phyloP scores from a whole-genome alignment of 2,888 invertebrate genomes.

The Andrena dorsata region DNA sequence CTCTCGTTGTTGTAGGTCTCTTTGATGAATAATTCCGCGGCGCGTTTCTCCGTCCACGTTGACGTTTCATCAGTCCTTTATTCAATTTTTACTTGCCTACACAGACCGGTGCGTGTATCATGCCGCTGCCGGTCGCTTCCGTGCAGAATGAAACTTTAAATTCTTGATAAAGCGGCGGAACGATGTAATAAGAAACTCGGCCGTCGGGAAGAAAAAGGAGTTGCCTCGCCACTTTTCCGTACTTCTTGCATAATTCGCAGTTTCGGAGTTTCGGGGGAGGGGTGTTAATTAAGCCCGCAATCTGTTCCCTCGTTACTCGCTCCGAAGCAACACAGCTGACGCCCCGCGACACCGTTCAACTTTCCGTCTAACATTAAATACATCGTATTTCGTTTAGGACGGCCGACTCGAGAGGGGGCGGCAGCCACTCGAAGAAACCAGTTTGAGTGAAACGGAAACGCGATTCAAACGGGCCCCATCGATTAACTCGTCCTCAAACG shows the following conservation, averaged over 20 bases:
- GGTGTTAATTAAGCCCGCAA: slow-evolving; percentile 64
- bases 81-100: slow-evolving; percentile 1
- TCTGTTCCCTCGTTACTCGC: slow-evolving; percentile 46
- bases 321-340: slow-evolving; percentile 57
- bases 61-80: slow-evolving; percentile 20
- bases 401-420: background rate
- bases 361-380: slow-evolving; percentile 59
- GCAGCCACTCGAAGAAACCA: slow-evolving; percentile 24
- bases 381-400: slow-evolving; percentile 41
- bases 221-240: slow-evolving; percentile 28
- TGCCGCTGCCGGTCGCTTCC: background rate
- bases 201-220: slow-evolving; percentile 34
- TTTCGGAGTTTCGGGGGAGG: slow-evolving; percentile 44
- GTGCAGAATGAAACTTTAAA: slow-evolving; percentile 52
- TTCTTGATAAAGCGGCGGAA: slow-evolving; percentile 56
- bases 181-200: slow-evolving; percentile 51
- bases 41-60: background rate
- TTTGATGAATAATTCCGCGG: slow-evolving; percentile 1
- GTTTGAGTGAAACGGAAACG: slow-evolving; percentile 28
- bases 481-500: background rate
- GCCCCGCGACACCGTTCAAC: slow-evolving; percentile 59
- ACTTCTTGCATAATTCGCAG: slow-evolving; percentile 60
- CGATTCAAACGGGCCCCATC: background rate
- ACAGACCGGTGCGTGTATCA: slow-evolving; percentile 17
- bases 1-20: background rate